phyloP scores from a whole-genome alignment of 2,113 vertebrate species.

The Tragulus kanchil region DNA sequence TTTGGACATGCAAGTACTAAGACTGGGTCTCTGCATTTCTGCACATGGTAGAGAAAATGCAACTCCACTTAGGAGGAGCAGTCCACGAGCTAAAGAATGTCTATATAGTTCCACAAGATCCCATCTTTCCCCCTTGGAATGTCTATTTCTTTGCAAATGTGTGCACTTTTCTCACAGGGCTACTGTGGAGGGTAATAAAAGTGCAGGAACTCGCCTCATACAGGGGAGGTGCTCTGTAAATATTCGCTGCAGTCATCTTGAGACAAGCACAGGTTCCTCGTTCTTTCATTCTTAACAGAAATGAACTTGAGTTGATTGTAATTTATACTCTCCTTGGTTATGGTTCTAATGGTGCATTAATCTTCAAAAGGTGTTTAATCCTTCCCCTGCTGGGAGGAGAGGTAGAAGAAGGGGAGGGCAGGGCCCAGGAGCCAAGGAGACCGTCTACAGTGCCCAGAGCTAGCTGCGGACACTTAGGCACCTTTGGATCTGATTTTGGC shows the following conservation, averaged over 20 bases:
- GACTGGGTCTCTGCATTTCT: neutral
- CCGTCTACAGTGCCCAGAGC: neutral
- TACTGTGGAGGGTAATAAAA: neutral
- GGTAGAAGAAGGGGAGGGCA: neutral
- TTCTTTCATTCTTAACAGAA: conserved; percentile 14
- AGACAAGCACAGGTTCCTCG: neutral
- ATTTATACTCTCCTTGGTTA: neutral
- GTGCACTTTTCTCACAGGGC: neutral
- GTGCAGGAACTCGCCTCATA: neutral
- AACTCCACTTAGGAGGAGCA: neutral
- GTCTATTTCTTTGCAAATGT: neutral
- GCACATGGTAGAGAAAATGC: neutral
- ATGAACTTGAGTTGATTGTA: neutral
- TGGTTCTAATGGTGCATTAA: neutral
- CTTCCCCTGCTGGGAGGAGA: neutral
- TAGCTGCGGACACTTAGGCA: neutral
- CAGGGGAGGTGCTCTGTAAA: neutral
- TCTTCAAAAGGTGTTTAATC: neutral
- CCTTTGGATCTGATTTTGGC: neutral
- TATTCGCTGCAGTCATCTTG: neutral
- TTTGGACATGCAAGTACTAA: neutral
- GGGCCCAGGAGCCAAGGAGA: neutral
- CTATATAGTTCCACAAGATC: neutral
- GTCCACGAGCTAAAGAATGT: neutral
- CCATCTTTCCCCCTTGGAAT: neutral